Base-by-base conservation (phyloP, 2,797 vertebrate species). In the Crenichthys baileyi region DNA sequence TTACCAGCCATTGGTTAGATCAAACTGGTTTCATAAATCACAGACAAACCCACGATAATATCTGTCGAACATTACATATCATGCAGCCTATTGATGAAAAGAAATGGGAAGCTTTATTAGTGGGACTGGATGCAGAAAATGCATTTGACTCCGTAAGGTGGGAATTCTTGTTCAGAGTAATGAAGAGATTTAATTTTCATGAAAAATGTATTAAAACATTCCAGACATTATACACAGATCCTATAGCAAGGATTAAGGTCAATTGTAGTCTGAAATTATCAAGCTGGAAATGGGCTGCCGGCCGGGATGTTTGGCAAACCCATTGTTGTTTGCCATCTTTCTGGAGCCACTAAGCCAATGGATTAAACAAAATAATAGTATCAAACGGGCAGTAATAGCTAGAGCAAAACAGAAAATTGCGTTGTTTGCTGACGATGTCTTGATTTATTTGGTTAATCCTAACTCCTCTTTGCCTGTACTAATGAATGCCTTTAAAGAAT, bases 291-390 rank as follows among this genome's bases (percentile, higher is more conserved):
- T 13, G 0, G 70, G 53, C 0, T 70, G 60, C 12, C 3, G 48
- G 0, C 77, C 80, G 5, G 50, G 63, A 0, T 86, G 77, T 12
- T 50, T 44, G 13, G 11, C 36, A 1, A 70, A 24, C 0, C 55
- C 46, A 4, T 48, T 67, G 0, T 26, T 82, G 3, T 86, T 83
- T 29, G 51, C 79, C 2, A 6, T 81, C 0, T 84, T 31, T 55
- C 36, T 81, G 5, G 55, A 77, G n/a, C 48, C 78, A 0, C 51
- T 85, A 11, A 78, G 58, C 7, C 41, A 73, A 15, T 79, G 61
- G 68, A 80, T 75, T 24, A 75, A 50, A 48, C 56, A 81, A 56
- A 68, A 79, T 20, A 31, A 46, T 13, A 55, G 55, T 26, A 82
- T 82, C 4, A 79, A 68, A 18, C 53, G 50, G 24, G 15, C 41